Evolutionary conservation across 2,888 invertebrate species (phyloP), one percentile per base, ranked within the genome.

Genomic region (Panorpa germanica): DNA sequence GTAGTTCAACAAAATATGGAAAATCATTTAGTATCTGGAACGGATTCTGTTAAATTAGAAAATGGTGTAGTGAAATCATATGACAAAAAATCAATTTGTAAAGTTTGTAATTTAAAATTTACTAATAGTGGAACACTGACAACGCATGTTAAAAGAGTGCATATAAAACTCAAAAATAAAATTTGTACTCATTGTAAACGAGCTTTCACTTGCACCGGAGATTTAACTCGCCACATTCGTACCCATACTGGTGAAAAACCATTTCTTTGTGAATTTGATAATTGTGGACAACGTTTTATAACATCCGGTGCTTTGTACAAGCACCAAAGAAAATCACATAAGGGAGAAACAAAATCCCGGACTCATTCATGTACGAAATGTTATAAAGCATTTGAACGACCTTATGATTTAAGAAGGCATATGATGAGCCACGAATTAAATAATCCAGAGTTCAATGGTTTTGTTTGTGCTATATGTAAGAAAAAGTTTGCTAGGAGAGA

Each of bases 161-260:
- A 29, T 12, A 23, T 17, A 11, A 29, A 29, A 24, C 7, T 13
- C 10, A 29, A 29, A 24, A 4, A 10, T n/a, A 32, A 32, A 32
- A 21, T 14, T 10, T 32, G 32, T 14, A 9, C 21, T 10, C 26
- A 28, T 18, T 24, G 12, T 32, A 28, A 30, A 30, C 26, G 29
- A 15, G 19, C 28, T 33, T 34, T 31, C 32, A 25, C 26, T 26
- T 18, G 29, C 25, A n/a, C 35, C 26, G 22, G 33, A 26, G 20
- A 28, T 36, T 21, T 32, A 14, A 28, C 32, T 10, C 32, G 32
- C 2, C 32, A 32, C n/a, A 18, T 32, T 2, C 27, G 32, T 8
- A 28, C 15, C 6, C 32, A 32, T 24, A 32, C 23, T 5, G 28
- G 28, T 5, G 32, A 24, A 12, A 22, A 21, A 28, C 28, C 32